Evolutionary conservation across 2,113 vertebrate species (phyloP), one percentile per base, ranked within the genome.

Genomic region (Mobula birostris): DNA sequence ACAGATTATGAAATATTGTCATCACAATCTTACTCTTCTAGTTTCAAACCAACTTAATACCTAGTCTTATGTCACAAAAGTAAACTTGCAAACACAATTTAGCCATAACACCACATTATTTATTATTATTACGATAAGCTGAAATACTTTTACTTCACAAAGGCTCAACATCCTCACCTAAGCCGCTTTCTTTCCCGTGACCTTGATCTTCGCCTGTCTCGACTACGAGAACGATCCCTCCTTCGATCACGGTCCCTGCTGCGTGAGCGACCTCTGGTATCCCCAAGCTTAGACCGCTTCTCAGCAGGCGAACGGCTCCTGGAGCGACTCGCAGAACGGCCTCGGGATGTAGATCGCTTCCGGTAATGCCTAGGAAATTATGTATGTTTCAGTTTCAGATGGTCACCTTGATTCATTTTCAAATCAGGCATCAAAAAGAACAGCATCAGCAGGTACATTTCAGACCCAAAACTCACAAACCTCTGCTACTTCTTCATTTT

Each of bases 271-370:
- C 97, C 95, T 76, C 91, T 74, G 48, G 97, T 97, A 88, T 99
- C 98, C 19, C 98, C 98, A 11, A 98, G 98, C 79, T 99, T 99
- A 19, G 97, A 97, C 94, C 98, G 97, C 94, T 99, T 99, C 95
- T 99, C 98, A 1, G 97, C 96, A 0, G 99, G 98, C 68, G 99
- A 99, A 0, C 98, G 98, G 85, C 99, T 99, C 94, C 98, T 97
- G 0, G 99, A 99, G 0, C 98, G 97, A 95, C 97, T 98, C 0
- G 97, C 98, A 0, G 99, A 99, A 15, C 99, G 97, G 0, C 98
- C 98, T 3, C 98, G 97, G 0, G 98, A 99, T 0, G 98, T 96
- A 0, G 99, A 99, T 3, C 98, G 98, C 94, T 99, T 99, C 94
- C 99, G 97, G 48, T 99, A 99, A 94, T 99, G 99, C 95, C 99